A percentile compares a stretch with the other conserved stretches of the same genome.
Evolutionary conservation across 1,140 invertebrate genomes (phyloP).

Genomic region (Tetraneura akinire): DNA sequence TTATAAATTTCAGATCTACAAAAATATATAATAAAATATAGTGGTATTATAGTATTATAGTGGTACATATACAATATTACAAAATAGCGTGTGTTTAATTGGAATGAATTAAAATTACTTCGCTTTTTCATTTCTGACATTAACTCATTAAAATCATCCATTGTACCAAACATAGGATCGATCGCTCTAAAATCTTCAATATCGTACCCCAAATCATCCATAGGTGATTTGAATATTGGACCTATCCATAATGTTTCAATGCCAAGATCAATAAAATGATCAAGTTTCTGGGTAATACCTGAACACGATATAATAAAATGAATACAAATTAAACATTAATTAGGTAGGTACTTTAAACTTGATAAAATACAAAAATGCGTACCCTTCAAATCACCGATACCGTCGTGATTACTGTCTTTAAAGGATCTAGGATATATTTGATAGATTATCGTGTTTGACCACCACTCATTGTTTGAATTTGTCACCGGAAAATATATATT

Average conservation of each 20-base stretch:
- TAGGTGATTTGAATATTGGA: constrained; percentile 58
- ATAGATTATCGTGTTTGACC: constrained; percentile 26
- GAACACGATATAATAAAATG: neutral
- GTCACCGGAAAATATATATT: neutral
- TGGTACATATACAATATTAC: too few relatives aligned
- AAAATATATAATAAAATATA: neutral
- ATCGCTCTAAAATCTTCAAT: constrained; percentile 70
- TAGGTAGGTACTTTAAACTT: neutral
- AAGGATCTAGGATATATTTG: constrained; percentile 38
- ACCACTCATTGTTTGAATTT: neutral
- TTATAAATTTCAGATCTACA: constrained; percentile 72
- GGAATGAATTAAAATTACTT: neutral
- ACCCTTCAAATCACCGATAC: constrained; percentile 19
- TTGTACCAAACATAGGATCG: constrained; percentile 38
- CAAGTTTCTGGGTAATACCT: constrained; percentile 62
- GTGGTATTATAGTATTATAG: too few relatives aligned
- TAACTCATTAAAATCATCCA: constrained; percentile 41
- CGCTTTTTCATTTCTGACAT: neutral
- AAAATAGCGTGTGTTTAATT: neutral
- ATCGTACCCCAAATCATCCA: constrained; percentile 75
- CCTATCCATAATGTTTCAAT: constrained; percentile 58
- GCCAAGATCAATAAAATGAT: constrained; percentile 68
- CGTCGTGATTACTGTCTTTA: constrained; percentile 30
- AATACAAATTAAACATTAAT: neutral
- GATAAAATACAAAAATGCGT: neutral